Conservation (phyloP, 1,140 invertebrate species). For the Trichonephila clavipes region DNA sequence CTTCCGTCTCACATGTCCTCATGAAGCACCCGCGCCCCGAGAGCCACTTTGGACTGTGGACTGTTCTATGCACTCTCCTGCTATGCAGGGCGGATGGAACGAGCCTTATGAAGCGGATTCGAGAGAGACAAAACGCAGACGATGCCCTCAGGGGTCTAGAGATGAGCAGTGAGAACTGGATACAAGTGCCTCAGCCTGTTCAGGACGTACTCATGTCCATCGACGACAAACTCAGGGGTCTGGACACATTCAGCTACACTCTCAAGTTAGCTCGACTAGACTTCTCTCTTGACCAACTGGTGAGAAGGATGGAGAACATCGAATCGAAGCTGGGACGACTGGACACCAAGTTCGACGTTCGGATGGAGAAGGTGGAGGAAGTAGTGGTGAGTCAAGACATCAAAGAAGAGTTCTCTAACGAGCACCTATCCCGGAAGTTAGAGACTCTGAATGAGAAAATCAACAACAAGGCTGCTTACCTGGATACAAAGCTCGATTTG, state of each 20-base stretch:
- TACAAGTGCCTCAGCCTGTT: slow-evolving; percentile 44
- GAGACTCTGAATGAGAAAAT: slow-evolving; percentile 81
- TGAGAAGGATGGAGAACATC: slow-evolving; percentile 83
- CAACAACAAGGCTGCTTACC: slow-evolving; percentile 80
- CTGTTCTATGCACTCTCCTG: not conserved
- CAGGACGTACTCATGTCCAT: slow-evolving; percentile 78
- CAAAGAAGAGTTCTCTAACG: slow-evolving; percentile 81
- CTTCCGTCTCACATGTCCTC: not conserved
- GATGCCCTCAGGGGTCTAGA: slow-evolving; percentile 35
- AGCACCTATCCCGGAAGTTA: slow-evolving; percentile 80
- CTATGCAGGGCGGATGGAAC: slow-evolving; percentile 40
- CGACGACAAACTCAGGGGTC: slow-evolving; percentile 83
- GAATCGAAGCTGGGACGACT: slow-evolving; percentile 83
- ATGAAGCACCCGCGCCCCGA: not conserved
- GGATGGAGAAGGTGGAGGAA: slow-evolving; percentile 81
- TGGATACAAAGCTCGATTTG: slow-evolving; percentile 81
- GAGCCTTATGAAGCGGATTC: slow-evolving; percentile 55
- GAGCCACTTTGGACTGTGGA: not conserved
- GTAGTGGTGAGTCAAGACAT: slow-evolving; percentile 79
- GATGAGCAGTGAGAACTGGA: slow-evolving; percentile 40
- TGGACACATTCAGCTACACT: slow-evolving; percentile 81
- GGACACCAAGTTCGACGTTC: slow-evolving; percentile 80
- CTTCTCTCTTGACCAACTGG: slow-evolving; percentile 81
- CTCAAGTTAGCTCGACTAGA: slow-evolving; percentile 81
- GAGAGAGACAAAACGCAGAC: slow-evolving; percentile 56